Base-by-base conservation (phyloP, 2,113 vertebrate genomes). In the Pedionomus torquatus region DNA sequence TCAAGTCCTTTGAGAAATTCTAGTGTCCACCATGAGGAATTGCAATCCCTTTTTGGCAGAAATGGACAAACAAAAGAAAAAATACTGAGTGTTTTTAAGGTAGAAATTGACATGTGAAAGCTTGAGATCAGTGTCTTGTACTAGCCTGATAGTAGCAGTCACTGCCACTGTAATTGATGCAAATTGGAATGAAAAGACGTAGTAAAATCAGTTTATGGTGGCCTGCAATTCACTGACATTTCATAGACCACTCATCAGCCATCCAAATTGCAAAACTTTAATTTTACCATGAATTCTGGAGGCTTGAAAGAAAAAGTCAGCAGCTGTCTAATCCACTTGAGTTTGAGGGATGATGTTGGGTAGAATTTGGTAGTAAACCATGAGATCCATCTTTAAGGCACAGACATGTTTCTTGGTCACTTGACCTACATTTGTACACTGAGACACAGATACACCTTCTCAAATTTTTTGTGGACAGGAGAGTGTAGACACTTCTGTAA, bases 21-120 rank as follows among this genome's bases (percentile, higher is more conserved):
- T 60, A 28, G 14, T 2, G 0, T 54, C 23, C 11, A 23, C 25
- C 18, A 23, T 0, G 0, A 12, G 21, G 57, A 89, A 64, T 55
- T 68, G 82, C 84, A 91, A 71, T 43, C 4, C 8, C 5, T 60
- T 66, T 88, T 80, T 54, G 28, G 0, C 21, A 64, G 70, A 79
- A 82, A 91, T 63, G 9, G 13, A 44, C 10, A 79, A 90, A 46
- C 13, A 60, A 43, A 85, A 90, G 1, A 61, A 80, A 74, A 66
- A 46, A 21, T 35, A 13, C 7, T 44, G n/a, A 46, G 35, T 44
- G 30, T 25, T 94, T 81, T 75, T 49, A 43, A 87, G 31, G 17
- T 55, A 65, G 28, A 85, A 64, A 72, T 69, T 39, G 69, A 41
- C 24, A 52, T 49, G 28, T 41, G 33, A 43, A 64, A 68, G 30